Evolutionary conservation across 2,797 vertebrate species (phyloP), one percentile per base, ranked within the genome.

Genomic region (Rhinella marina): DNA sequence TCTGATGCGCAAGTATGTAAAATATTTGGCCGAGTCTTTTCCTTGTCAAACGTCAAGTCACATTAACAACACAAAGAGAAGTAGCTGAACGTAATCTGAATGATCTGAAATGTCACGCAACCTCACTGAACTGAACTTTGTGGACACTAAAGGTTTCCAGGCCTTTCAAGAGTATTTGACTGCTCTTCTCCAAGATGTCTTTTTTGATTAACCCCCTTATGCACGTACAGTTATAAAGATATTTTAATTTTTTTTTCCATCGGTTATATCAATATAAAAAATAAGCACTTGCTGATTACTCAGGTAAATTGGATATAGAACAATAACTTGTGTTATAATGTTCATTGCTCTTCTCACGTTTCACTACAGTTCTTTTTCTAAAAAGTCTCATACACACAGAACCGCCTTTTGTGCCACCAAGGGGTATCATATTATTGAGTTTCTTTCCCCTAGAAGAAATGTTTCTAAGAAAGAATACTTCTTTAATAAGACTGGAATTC

Each of bases 21-120:
- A 86, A 86, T 86, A 86, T 89, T 83, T 78, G 79, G 84, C 82
- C 54, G 10, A 86, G 81, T 81, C 75, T 86, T 84, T 86, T 32
- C 64, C 85, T 81, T 89, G 85, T 87, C 81, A 89, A 89, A 87
- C 87, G 85, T 89, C 88, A 89, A 84, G 54, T 89, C 88, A 84
- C 75, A 89, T 84, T 89, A 89, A 79, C 62, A 59, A 87, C 59
- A 86, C 85, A 89, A 80, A 89, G 84, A 61, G 52, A 83, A 73
- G 80, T 68, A 83, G 86, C 84, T 79, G 80, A 84, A 72, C 85
- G 61, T 89, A 89, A 86, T 89, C 14, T 79, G 85, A 87, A 80
- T 86, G 41, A 84, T 83, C 56, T 83, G 80, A 89, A 89, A 89
- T 89, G 88, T 86, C 88, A 89, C 80, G 80, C 88, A 89, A 89